Evolutionary conservation across 2,113 vertebrate species (phyloP).

Genomic region (Ophiodon elongatus): DNA sequence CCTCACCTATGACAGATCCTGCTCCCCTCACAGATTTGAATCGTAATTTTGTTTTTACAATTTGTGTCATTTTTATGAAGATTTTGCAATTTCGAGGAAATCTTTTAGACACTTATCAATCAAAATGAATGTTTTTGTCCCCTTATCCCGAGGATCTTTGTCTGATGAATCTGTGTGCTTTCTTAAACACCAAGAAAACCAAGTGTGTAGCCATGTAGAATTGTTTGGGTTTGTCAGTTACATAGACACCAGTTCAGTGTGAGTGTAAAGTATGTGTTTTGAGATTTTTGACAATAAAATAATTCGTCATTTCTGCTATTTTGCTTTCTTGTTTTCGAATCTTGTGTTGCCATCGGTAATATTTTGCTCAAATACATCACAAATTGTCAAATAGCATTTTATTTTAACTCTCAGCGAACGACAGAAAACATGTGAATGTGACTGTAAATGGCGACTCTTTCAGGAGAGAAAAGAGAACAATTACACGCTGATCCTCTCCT

Average conservation of each 20-base stretch:
- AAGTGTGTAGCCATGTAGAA: conserved; percentile 53
- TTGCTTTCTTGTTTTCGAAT: conserved; percentile 30
- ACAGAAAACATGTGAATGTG: conserved; percentile 16
- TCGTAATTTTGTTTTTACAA: conserved; percentile 52
- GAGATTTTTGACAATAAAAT: conserved; percentile 77
- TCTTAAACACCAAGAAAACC: conserved; percentile 14
- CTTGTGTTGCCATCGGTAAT: background rate
- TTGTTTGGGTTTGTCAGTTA: conserved; percentile 14
- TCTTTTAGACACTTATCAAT: conserved; percentile 22
- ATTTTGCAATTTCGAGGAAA: conserved; percentile 45
- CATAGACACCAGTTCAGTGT: conserved; percentile 38
- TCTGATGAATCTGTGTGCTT: conserved; percentile 57
- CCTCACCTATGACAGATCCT: background rate
- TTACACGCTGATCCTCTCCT: conserved; percentile 31
- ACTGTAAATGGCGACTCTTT: conserved; percentile 20
- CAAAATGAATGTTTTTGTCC: conserved; percentile 24
- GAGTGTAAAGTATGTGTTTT: conserved; percentile 62
- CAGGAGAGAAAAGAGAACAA: conserved; percentile 49
- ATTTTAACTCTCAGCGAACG: background rate
- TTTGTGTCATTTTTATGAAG: conserved; percentile 57
- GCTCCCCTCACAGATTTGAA: conserved; percentile 30
- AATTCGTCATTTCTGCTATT: conserved; percentile 42
- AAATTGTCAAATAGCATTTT: conserved; percentile 7
- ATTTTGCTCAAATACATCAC: background rate
- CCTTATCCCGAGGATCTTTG: background rate